Base-by-base conservation (phyloP, 2,888 invertebrate genomes). In the Bugula neritina region DNA sequence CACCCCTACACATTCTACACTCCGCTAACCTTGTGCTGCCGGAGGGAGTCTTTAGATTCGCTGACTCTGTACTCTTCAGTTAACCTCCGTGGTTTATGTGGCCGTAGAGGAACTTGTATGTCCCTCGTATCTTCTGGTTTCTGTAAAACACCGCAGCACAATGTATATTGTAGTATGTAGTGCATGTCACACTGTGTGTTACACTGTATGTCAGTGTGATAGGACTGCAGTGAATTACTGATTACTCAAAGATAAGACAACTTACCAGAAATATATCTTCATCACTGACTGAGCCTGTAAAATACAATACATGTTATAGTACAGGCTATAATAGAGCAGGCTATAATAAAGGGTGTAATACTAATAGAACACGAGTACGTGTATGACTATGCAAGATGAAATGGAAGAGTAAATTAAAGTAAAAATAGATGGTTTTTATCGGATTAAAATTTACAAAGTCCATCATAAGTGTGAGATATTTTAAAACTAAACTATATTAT, bases 241-340 rank as follows among this genome's bases (percentile, higher is more conserved):
- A 17, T 43, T 17, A 43, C 43, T 10, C 43, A 43, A 17, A 43
- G 43, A 43, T 43, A 17, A 17, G 43, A 43, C 17, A 43, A 63
- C 63, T 63, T 63, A 63, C 63, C 63, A 63, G 13, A 63, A 63
- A 63, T 63, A 63, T 63, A 10, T 63, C 63, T 31, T 63, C 63
- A 5, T 63, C 63, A 5, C 63, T 31, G 13, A 25, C 25, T 25
- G 63, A 63, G n/a, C 34, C 63, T 63, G 27, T 27, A 63, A 63
- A 17, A 55, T 55, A 52, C 10, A 17, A 52, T 10, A 52, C 10
- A 52, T 13, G 10, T 13, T 52, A 52, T 21, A 52, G 21, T 21
- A 52, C 21, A 52, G 21, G 52, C 10, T 10, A 52, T 10, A 52
- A 52, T 52, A 52, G 10, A 52, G 10, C n/a, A n/a, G n/a, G n/a